phyloP scores from a whole-genome alignment of 2,888 invertebrate species.

The Falcaria lacertinaria region DNA sequence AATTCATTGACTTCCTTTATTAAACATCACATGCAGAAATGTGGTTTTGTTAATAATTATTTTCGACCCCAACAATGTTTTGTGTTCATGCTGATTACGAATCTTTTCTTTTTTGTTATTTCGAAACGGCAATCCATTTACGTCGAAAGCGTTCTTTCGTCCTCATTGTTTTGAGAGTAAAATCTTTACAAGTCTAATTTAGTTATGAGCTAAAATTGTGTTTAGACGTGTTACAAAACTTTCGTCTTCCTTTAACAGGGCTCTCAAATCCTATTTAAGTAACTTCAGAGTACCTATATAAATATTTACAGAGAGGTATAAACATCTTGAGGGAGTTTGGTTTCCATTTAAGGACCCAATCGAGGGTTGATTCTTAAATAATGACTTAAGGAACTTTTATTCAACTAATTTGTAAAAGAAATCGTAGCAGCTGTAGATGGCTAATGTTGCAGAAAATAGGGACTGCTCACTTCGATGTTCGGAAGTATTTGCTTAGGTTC shows the following conservation, averaged over 20 bases:
- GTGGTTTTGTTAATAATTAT: no score
- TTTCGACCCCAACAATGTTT: no score
- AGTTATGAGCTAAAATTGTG: background rate
- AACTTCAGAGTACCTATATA: background rate
- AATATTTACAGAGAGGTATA: background rate
- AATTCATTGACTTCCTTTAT: no score
- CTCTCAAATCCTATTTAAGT: constrained; percentile 1
- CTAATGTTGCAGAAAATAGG: background rate
- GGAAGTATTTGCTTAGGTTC: constrained; percentile 36
- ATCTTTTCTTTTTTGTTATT: no score
- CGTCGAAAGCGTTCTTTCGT: background rate
- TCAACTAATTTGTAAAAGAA: background rate
- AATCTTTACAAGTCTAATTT: background rate
- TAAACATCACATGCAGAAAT: no score
- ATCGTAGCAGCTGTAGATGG: background rate
- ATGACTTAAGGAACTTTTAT: background rate
- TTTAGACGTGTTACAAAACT: constrained; percentile 1
- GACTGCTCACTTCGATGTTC: constrained; percentile 11
- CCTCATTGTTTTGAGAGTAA: background rate
- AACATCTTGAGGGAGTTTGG: background rate
- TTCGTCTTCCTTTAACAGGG: background rate
- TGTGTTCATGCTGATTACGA: no score
- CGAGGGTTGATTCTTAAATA: background rate
- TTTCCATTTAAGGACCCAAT: background rate
- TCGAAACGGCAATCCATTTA: no score